These are phyloP conservation scores for roundworm (Caenorhabditis elegans) DNA, from an alignment of 1,140 invertebrate species.

Conservation along the genomic window WBcel235 BX284603.4:1667001-1667500, in stretches of 20 bases:
- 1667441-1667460: no score
- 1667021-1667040: not conserved
- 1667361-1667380: conserved; percentile 35
- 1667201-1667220: conserved; percentile 42
- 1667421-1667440: no score
- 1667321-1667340: conserved; percentile 38
- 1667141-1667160: conserved; percentile 25
- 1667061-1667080: no score
- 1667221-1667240: not conserved
- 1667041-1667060: not conserved
- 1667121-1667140: not conserved
- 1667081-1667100: not conserved
- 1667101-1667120: not conserved
- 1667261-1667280: no score
- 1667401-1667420: not conserved
- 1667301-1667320: conserved; percentile 40
- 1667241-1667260: not conserved
- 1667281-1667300: conserved; percentile 36
- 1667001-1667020: not conserved
- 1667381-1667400: conserved; percentile 41
- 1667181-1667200: conserved; percentile 41
- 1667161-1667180: conserved; percentile 42
- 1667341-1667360: conserved; percentile 29
- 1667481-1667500: no score
- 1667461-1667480: no score